A percentile compares a stretch with the other conserved stretches of the same genome.
phyloP scores from a whole-genome alignment of 2,113 vertebrate genomes.

The Rutilus rutilus region DNA sequence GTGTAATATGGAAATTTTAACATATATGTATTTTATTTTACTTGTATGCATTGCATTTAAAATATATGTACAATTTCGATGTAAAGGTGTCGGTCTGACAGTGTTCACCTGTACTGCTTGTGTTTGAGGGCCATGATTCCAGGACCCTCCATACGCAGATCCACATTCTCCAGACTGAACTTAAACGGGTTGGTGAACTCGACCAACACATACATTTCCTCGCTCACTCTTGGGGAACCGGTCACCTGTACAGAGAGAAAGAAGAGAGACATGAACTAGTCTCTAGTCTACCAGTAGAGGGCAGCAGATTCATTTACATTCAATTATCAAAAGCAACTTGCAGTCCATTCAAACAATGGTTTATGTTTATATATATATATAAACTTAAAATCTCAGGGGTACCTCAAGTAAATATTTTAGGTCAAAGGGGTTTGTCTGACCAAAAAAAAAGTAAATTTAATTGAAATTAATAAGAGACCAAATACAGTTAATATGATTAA shows the following conservation, averaged over 20 bases:
- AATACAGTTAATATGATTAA: neutral
- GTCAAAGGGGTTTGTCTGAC: neutral
- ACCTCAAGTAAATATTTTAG: neutral
- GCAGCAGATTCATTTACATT: neutral
- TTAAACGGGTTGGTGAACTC: conserved; percentile 90
- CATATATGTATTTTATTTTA: no score
- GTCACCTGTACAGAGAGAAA: conserved; percentile 66
- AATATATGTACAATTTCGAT: no score
- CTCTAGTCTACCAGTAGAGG: neutral
- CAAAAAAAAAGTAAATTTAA: neutral
- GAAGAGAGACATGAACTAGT: neutral
- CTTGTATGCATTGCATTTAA: no score
- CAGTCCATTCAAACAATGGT: neutral
- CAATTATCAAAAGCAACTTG: neutral
- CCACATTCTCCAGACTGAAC: conserved; percentile 78
- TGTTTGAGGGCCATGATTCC: conserved; percentile 75
- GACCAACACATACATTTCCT: conserved; percentile 79
- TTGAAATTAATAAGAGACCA: neutral
- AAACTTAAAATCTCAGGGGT: neutral
- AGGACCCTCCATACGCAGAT: conserved; percentile 85
- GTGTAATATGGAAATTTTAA: no score
- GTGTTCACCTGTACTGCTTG: conserved; percentile 83
- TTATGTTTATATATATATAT: no score
- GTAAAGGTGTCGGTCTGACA: neutral
- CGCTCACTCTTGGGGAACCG: conserved; percentile 68